Base-by-base conservation (phyloP, 2,113 vertebrate species). In the Hystrix brachyura region DNA sequence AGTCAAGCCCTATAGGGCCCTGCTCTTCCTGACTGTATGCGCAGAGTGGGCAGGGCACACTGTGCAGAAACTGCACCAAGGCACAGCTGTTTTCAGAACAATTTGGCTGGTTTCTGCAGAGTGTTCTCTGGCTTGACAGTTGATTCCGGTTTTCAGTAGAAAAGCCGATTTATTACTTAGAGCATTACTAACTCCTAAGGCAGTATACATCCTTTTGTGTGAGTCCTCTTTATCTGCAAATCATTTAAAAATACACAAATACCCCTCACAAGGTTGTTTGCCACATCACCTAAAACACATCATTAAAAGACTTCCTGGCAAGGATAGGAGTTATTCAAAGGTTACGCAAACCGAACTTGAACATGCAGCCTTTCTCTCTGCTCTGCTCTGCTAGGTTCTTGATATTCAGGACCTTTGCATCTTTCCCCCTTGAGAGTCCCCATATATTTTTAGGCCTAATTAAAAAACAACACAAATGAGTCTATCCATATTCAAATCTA, bases 391-490 rank as follows among this genome's bases (percentile, higher is more conserved):
- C 0, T 38, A 0, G 14, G 12, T 32, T 65, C 76, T 34, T 27
- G 65, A 60, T 88, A 46, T 0, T 48, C 32, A 19, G 96, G 87
- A 83, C 55, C 67, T 90, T 51, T 57, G 60, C 23, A 84, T 17
- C 82, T 78, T 21, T 74, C n/a, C 87, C 78, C 80, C 92, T 19
- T 0, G 92, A 97, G 96, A 97, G 51, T 29, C 90, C 59, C 55
- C 27, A 13, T 5, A 0, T 3, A 81, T 93, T 94, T 94, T 90
- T 79, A 95, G 4, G n/a, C 19, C 94, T 92, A 89, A 88, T 80
- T 96, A 97, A 97, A 92, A 92, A 94, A 93, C 1, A n/a, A 76
- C 5, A 38, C 25, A 84, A 96, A 82, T 34, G 38, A 96, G 82
- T 87, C 60, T 32, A 55, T 94, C 87, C 84, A 67, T 32, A 32